Evolutionary conservation across 2,113 vertebrate genomes (phyloP).

Genomic region (Nesogale talazaci): DNA sequence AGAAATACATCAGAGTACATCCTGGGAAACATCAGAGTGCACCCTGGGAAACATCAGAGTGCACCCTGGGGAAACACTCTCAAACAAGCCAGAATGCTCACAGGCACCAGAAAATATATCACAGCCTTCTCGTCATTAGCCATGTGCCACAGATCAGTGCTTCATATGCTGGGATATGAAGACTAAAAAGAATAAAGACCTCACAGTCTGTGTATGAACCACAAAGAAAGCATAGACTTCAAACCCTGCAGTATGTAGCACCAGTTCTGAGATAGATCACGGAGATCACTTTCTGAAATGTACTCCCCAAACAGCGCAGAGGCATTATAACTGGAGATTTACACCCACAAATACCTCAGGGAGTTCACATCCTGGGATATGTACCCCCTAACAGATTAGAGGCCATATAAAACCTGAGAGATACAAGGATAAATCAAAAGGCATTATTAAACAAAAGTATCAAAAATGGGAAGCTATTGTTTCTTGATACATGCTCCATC

Average conservation of each 20-base stretch:
- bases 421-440: background rate
- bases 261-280: background rate
- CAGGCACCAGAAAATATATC: background rate
- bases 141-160: background rate
- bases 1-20: background rate
- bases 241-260: background rate
- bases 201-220: background rate
- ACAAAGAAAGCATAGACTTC: background rate
- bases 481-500: too few relatives aligned
- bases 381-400: background rate
- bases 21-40: too few relatives aligned
- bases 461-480: too few relatives aligned
- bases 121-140: background rate
- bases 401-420: background rate
- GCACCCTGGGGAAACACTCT: background rate
- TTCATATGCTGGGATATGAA: background rate
- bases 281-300: background rate
- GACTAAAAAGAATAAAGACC: background rate
- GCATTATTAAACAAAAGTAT: too few relatives aligned
- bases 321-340: background rate
- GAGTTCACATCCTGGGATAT: conserved; percentile 37
- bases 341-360: conserved; percentile 31
- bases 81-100: background rate
- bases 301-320: background rate
- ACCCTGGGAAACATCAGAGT: background rate